Conservation (phyloP, 1,140 invertebrate genomes). For the Atta colombica region DNA sequence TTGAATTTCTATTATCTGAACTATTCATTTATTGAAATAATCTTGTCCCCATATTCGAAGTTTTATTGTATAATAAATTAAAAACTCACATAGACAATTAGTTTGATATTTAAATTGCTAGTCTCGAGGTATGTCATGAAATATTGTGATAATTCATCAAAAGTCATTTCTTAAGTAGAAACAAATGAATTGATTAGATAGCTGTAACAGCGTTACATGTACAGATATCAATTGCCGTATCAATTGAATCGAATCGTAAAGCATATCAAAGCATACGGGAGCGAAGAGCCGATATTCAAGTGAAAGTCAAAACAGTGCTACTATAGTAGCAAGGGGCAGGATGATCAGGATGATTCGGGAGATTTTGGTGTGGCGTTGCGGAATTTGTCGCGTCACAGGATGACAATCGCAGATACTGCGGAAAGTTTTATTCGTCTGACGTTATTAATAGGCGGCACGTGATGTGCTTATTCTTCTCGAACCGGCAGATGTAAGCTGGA, state of each 20-base stretch:
- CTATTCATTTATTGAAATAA: too few species aligned
- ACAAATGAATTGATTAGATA: background rate
- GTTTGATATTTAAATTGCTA: background rate
- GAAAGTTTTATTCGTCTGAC: conserved; percentile 58
- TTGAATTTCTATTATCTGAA: too few species aligned
- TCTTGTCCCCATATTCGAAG: too few species aligned
- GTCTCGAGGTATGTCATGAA: background rate
- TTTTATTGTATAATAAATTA: background rate
- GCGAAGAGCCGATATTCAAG: conserved; percentile 41
- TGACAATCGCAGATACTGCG: conserved; percentile 69
- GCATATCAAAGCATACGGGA: conserved; percentile 36
- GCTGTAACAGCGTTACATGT: background rate
- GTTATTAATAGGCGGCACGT: conserved; percentile 73
- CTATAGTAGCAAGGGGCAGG: conserved; percentile 65
- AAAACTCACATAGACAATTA: background rate
- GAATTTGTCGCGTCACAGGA: conserved; percentile 70
- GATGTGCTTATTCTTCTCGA: conserved; percentile 62
- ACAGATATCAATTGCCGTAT: background rate
- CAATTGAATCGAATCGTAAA: conserved; percentile 1
- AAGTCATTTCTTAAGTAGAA: background rate
- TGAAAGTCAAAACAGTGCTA: conserved; percentile 76
- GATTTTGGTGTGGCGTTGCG: conserved; percentile 55
- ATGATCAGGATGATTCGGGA: conserved; percentile 65
- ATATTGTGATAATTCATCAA: background rate
- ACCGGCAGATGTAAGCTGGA: conserved; percentile 38